Evolutionary conservation across 1,140 invertebrate genomes (phyloP), one percentile per base, ranked within the genome.

Genomic region (Probaryconus sp.): DNA sequence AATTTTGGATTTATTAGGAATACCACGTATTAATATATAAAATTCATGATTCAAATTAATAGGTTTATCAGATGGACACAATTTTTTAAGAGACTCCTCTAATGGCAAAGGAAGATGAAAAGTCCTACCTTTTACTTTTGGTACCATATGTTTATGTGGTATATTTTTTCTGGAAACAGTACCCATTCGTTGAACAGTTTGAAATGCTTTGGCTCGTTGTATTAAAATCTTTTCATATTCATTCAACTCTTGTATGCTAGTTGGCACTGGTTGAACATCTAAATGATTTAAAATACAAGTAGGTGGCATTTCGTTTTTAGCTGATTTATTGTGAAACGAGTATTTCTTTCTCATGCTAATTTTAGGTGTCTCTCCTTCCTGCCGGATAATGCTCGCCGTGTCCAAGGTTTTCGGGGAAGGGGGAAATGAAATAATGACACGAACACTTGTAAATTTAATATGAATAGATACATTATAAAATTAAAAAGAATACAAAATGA

Each of bases 171-270:
- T 80, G 76, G 58, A 37, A 21, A 81, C 76, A 2, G 78, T 64
- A n/a, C 20, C 38, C 61, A 79, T 79, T 64, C 65, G 61, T 58
- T 77, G 60, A 37, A 85, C 60, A 2, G 55, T 67, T 77, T 85
- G 80, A 72, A 80, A 85, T 11, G 81, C 79, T 75, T 83, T 83
- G 5, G 78, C 82, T 75, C 79, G 50, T 63, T 85, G 78, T 31
- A 82, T 81, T 6, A 81, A 58, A 17, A 81, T 76, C 51, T 76
- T 76, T 60, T 81, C 80, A 42, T 73, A 78, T 17, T 74, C 50
- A 74, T 67, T 74, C 3, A 74, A 45, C n/a, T 26, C 2, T 43
- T 45, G 7, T 7, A 51, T 38, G 30, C 17, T 53, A 26, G 16
- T 4, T 16, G 38, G 47, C 11, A 42, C 13, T 37, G 0, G 2